Evolutionary conservation across 2,797 vertebrate species (phyloP), one percentile per base, ranked within the genome.

Genomic region (Hipposideros larvatus): DNA sequence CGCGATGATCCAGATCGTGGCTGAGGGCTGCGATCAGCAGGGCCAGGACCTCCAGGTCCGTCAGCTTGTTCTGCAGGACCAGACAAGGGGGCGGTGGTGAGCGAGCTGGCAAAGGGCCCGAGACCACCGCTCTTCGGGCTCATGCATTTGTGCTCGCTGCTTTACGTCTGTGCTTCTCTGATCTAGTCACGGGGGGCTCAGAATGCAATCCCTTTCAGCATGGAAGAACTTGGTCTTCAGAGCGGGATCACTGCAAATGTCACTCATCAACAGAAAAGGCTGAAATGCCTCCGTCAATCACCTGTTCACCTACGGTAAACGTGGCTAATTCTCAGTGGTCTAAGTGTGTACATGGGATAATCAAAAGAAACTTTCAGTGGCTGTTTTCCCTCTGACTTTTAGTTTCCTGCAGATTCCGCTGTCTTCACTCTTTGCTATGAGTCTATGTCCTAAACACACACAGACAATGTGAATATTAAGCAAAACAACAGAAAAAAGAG

Each of bases 1-100:
- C 99, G 77, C 99, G 98, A 98, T 99, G 99, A 98, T 99, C 99
- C 98, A 99, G 97, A 97, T 99, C 99, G 2, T 99, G 99, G 98
- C 99, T 99, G 77, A 99, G 98, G 1, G 99, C 99, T 7, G 99
- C 99, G 26, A 99, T 99, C 98, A 99, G 99, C 98, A 99, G 97
- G 26, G 99, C 99, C 75, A 99, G 98, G 2, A 99, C 98, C 98
- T 99, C 99, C 79, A 99, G 88, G 94, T 99, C 99, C 1, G 97
- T 99, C 97, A 99, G 98, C 95, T 99, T 99, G 98, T 97, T 99
- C 99, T 99, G 74, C 34, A 2, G 5, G 34, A 68, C 77, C 80
- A 48, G 18, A 34, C 22, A 11, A 19, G 96, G 2, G 31, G 61
- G 97, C 63, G 53, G 77, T n/a, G 51, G 3, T 19, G 55, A n/a